Percentiles rank a stretch among this genome's conserved stretches.
phyloP scores from a whole-genome alignment of 2,888 invertebrate genomes.

The Epistrophe eligans region DNA sequence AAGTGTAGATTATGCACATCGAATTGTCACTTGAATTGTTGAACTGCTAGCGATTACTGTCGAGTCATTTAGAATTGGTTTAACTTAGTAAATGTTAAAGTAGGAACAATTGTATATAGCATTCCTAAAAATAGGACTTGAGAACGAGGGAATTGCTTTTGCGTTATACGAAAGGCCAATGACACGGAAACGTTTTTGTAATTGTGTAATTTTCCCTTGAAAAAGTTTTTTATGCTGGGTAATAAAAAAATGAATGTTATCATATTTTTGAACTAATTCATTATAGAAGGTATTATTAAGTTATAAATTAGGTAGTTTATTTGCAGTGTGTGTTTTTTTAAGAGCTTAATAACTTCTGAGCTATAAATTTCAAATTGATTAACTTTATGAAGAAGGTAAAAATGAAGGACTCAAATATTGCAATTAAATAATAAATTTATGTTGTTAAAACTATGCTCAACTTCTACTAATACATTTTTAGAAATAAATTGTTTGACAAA shows the following conservation, averaged over 20 bases:
- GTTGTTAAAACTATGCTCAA: too few species aligned
- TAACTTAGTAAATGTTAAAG: slow-evolving; percentile 22
- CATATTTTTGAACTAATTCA: slow-evolving; percentile 9
- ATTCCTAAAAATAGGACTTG: neutral
- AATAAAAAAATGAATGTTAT: slow-evolving; percentile 7
- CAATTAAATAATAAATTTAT: too few species aligned
- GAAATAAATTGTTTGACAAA: too few species aligned
- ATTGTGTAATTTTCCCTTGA: neutral
- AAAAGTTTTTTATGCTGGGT: neutral
- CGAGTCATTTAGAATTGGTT: slow-evolving; percentile 46
- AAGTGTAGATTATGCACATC: slow-evolving; percentile 74
- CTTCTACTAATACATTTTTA: too few species aligned
- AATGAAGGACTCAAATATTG: too few species aligned
- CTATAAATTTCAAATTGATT: too few species aligned
- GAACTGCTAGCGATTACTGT: slow-evolving; percentile 67
- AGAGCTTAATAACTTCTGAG: neutral
- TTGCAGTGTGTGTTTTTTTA: neutral
- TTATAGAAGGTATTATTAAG: neutral
- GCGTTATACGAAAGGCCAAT: neutral
- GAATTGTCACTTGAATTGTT: slow-evolving; percentile 75
- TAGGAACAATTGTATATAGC: neutral
- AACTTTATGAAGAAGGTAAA: too few species aligned
- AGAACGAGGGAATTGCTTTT: slow-evolving; percentile 2
- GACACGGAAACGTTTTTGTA: slow-evolving; percentile 7
- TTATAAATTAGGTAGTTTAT: slow-evolving; percentile 1